phyloP scores from a whole-genome alignment of 1,140 invertebrate genomes.

The Neodiprion pinetum region DNA sequence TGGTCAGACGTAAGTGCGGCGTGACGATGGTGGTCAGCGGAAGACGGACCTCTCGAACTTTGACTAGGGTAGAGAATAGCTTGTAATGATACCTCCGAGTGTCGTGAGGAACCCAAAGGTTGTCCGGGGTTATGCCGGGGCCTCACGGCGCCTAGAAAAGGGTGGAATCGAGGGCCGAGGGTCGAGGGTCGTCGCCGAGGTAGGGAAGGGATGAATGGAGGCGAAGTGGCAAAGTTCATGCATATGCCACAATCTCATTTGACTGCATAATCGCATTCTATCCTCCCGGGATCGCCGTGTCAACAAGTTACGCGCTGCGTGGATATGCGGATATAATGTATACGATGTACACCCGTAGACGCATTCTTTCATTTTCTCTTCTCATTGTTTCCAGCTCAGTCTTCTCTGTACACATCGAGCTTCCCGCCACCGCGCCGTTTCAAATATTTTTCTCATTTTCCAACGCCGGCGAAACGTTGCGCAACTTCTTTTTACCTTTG shows the following conservation, averaged over 20 bases:
- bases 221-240: conserved; percentile 44
- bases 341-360: not conserved
- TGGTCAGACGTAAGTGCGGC: not conserved
- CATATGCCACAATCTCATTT: conserved; percentile 65
- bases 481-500: too few species aligned
- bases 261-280: conserved; percentile 60
- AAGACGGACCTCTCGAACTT: conserved; percentile 2
- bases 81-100: conserved; percentile 7
- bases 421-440: not conserved
- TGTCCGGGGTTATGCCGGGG: not conserved
- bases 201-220: conserved; percentile 11
- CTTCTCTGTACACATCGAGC: not conserved
- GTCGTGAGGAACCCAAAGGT: conserved; percentile 6
- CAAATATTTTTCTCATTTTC: too few species aligned
- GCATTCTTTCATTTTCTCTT: not conserved
- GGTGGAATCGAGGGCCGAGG: conserved; percentile 20
- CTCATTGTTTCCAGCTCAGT: too few species aligned
- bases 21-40: not conserved
- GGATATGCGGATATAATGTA: too few species aligned
- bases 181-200: conserved; percentile 21
- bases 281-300: conserved; percentile 55
- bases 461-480: too few species aligned
- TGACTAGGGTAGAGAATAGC: not conserved
- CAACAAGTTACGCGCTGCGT: conserved; percentile 56
- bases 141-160: conserved; percentile 20